Percentiles rank a stretch among this genome's conserved stretches.
These are phyloP conservation scores for Clostera curtula DNA, from an alignment of 2,888 invertebrate genomes.

Conservation along the genomic window DNA sequence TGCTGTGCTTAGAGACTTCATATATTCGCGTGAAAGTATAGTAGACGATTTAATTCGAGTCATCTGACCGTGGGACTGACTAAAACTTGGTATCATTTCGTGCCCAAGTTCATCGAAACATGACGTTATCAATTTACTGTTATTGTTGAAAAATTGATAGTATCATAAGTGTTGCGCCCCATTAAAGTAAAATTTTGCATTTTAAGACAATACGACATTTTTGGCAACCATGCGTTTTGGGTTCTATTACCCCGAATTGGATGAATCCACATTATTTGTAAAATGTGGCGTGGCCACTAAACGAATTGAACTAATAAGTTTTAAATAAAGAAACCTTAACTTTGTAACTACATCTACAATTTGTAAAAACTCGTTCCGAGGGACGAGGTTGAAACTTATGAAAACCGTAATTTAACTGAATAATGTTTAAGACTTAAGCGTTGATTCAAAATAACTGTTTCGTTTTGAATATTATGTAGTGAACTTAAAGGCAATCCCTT, in stretches of 20 bases:
- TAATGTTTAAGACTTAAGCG: slow-evolving; percentile 27
- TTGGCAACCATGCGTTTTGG: slow-evolving; percentile 50
- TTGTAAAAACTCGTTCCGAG: slow-evolving; percentile 21
- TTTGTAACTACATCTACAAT: slow-evolving; percentile 24
- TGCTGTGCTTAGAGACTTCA: too few species aligned
- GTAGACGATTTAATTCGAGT: too few species aligned
- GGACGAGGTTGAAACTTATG: slow-evolving; percentile 32
- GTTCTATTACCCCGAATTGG: slow-evolving; percentile 56
- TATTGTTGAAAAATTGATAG: slow-evolving; percentile 58
- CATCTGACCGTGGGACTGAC: too few species aligned
- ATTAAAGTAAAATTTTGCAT: slow-evolving; percentile 50
- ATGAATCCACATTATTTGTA: slow-evolving; percentile 31
- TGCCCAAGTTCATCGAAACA: slow-evolving; percentile 13
- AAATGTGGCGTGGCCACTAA: slow-evolving; percentile 33
- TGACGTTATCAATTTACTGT: slow-evolving; percentile 42
- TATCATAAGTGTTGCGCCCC: slow-evolving; percentile 63
- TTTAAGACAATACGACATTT: slow-evolving; percentile 55
- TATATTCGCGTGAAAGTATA: too few species aligned
- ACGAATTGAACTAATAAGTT: too few species aligned
- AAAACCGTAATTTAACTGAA: slow-evolving; percentile 32
- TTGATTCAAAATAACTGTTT: slow-evolving; percentile 28
- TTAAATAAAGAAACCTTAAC: too few species aligned
- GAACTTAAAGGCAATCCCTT: slow-evolving; percentile 29
- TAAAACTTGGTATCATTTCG: slow-evolving; percentile 14
- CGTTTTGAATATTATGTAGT: slow-evolving; percentile 29